Conservation (phyloP, 2,113 vertebrate species). For the Nibea coibor region DNA sequence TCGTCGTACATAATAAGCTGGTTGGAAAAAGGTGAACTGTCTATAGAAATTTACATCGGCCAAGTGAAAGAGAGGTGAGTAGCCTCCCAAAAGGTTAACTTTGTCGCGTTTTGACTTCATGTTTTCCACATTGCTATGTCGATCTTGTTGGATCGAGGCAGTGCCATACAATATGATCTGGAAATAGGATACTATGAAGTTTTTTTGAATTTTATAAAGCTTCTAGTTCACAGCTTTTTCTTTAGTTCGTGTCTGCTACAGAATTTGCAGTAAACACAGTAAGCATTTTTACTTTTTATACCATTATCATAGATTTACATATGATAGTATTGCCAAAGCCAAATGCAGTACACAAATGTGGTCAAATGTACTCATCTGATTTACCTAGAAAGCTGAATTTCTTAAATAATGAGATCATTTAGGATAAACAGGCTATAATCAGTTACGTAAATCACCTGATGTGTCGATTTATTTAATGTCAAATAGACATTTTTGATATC, state of each 20-base stretch:
- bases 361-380: too few species aligned
- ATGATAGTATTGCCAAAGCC: background rate
- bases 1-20: background rate
- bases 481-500: background rate
- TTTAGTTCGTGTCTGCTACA: too few species aligned
- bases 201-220: too few species aligned
- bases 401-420: background rate
- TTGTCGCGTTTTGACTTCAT: too few species aligned
- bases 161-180: background rate
- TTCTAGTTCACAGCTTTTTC: too few species aligned
- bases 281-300: background rate
- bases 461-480: background rate
- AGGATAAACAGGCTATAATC: background rate
- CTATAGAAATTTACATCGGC: background rate
- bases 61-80: too few species aligned
- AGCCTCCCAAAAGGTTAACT: too few species aligned
- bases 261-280: too few species aligned
- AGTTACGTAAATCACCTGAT: background rate
- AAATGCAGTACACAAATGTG: too few species aligned
- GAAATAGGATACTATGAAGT: background rate
- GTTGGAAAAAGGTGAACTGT: background rate
- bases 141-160: background rate
- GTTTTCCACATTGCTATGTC: too few species aligned
- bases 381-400: background rate
- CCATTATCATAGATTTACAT: background rate